phyloP scores from a whole-genome alignment of 2,888 invertebrate genomes.

The Schizotus pectinicornis region DNA sequence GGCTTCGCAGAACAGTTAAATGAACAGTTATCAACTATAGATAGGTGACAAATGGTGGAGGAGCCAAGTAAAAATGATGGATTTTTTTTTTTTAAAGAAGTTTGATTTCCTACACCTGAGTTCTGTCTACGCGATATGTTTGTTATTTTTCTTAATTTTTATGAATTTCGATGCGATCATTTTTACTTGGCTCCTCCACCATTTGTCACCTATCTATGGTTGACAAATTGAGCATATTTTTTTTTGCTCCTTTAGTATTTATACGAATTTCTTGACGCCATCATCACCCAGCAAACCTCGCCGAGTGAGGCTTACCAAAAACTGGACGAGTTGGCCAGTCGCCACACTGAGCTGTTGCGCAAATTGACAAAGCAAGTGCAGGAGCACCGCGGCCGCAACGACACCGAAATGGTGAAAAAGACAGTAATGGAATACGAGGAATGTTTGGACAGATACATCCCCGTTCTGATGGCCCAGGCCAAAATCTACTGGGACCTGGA shows the following conservation, averaged over 20 bases:
- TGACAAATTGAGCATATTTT: too few species aligned
- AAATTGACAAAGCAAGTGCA: slow-evolving; percentile 94
- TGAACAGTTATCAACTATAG: too few species aligned
- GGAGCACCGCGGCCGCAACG: slow-evolving; percentile 82
- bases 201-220: too few species aligned
- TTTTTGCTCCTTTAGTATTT: slow-evolving; percentile 68
- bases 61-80: too few species aligned
- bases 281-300: slow-evolving; percentile 96
- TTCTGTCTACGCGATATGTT: too few species aligned
- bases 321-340: slow-evolving; percentile 91
- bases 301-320: slow-evolving; percentile 95
- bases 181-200: too few species aligned
- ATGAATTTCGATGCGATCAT: neutral
- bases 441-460: slow-evolving; percentile 76
- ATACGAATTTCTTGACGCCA: slow-evolving; percentile 94
- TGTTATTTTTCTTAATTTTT: neutral
- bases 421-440: slow-evolving; percentile 69
- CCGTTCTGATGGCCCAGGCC: slow-evolving; percentile 98
- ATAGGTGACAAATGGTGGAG: too few species aligned
- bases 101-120: too few species aligned
- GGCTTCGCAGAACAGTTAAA: too few species aligned
- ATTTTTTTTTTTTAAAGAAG: too few species aligned
- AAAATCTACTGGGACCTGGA: slow-evolving; percentile 98
- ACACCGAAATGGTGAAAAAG: slow-evolving; percentile 87
- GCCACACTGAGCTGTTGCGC: slow-evolving; percentile 86